phyloP scores from a whole-genome alignment of 2,888 invertebrate species.

The Bombylius major region DNA sequence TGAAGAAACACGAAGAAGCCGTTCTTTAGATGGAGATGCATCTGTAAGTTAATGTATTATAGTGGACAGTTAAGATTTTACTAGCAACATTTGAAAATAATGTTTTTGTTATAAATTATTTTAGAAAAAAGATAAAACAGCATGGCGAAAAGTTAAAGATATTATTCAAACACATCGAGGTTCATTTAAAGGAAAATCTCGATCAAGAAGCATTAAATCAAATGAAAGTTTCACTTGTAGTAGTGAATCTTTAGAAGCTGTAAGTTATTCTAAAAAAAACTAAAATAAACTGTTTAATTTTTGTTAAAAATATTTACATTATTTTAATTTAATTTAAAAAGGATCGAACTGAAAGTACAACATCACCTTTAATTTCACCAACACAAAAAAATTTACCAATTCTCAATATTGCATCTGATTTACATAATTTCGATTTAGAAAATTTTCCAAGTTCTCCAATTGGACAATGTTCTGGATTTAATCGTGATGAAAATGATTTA shows the following conservation, averaged over 20 bases:
- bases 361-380: conserved; percentile 10
- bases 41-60: conserved; percentile 10
- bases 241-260: conserved; percentile 14
- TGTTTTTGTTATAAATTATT: not conserved
- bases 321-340: not conserved
- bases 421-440: not conserved
- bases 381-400: conserved; percentile 6
- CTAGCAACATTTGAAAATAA: not conserved
- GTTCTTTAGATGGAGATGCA: conserved; percentile 26
- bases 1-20: conserved; percentile 25
- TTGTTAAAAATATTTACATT: too few species aligned
- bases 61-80: not conserved
- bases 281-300: too few species aligned
- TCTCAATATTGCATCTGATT: not conserved
- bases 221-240: conserved; percentile 12
- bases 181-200: conserved; percentile 14
- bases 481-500: conserved; percentile 11
- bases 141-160: conserved; percentile 66
- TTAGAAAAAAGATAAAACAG: conserved; percentile 46
- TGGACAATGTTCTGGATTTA: not conserved
- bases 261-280: conserved; percentile 9
- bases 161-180: conserved; percentile 50
- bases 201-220: conserved; percentile 16
- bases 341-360: conserved; percentile 5
- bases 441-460: conserved; percentile 10